phyloP scores from a whole-genome alignment of 1,140 invertebrate genomes.

The Camponotus floridanus region DNA sequence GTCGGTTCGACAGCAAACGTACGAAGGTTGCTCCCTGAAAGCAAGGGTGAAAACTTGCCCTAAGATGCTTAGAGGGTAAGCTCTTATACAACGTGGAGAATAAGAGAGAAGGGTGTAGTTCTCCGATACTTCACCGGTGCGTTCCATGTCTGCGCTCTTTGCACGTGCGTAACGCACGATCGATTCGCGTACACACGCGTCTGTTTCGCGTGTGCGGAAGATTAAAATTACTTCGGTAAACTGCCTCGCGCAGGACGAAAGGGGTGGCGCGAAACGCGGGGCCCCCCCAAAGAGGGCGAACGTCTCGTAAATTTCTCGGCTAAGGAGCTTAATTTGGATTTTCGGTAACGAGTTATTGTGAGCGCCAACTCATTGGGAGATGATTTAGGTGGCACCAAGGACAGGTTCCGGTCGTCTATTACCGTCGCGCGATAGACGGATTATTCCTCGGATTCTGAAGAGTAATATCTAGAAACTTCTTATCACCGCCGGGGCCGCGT shows the following conservation, averaged over 20 bases:
- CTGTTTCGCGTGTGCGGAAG: slow-evolving; percentile 75
- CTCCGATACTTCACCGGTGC: slow-evolving; percentile 50
- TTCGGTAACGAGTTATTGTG: slow-evolving; percentile 85
- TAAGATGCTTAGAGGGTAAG: slow-evolving; percentile 86
- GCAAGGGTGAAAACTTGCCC: slow-evolving; percentile 85
- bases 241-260: slow-evolving; percentile 69
- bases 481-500: slow-evolving; percentile 49
- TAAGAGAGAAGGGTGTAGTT: slow-evolving; percentile 79
- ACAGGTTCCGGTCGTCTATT: slow-evolving; percentile 74
- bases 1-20: slow-evolving; percentile 61
- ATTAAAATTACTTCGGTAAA: slow-evolving; percentile 86
- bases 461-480: slow-evolving; percentile 67
- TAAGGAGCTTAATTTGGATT: slow-evolving; percentile 87
- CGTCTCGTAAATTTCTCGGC: slow-evolving; percentile 85
- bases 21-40: slow-evolving; percentile 57
- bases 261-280: slow-evolving; percentile 43
- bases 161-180: neutral
- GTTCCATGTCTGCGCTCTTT: slow-evolving; percentile 32
- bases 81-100: slow-evolving; percentile 84
- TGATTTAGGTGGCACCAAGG: slow-evolving; percentile 76
- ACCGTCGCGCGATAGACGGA: slow-evolving; percentile 65
- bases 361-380: slow-evolving; percentile 79
- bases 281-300: slow-evolving; percentile 51
- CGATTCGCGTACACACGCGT: slow-evolving; percentile 38
- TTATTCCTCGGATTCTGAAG: slow-evolving; percentile 69